Conservation (phyloP, 2,888 invertebrate genomes). For the Silvanus unidentatus region DNA sequence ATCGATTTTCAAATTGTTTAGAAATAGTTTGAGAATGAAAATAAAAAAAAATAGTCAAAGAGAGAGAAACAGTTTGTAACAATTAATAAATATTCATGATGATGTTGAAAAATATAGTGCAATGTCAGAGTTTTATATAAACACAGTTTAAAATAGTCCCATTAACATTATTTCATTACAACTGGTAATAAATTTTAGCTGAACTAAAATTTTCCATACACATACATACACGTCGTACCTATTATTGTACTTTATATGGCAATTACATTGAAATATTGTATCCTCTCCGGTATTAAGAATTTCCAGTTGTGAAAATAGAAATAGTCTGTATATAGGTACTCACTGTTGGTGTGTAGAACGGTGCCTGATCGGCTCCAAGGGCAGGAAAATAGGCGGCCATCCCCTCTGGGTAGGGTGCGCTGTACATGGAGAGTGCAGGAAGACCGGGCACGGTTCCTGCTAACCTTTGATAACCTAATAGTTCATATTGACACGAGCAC, state of each 20-base stretch:
- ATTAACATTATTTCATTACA: no score
- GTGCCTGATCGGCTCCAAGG: constrained; percentile 77
- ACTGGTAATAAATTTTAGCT: constrained; percentile 22
- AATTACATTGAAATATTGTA: constrained; percentile 27
- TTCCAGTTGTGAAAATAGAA: no score
- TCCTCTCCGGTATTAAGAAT: no score
- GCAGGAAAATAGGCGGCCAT: constrained; percentile 85
- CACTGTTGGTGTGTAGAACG: constrained; percentile 79
- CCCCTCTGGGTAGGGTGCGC: constrained; percentile 72
- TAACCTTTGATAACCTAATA: constrained; percentile 77
- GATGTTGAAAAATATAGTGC: not conserved
- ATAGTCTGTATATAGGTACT: no score
- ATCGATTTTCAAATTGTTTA: no score
- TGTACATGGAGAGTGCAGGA: constrained; percentile 73
- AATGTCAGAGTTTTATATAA: constrained; percentile 17
- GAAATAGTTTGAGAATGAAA: no score
- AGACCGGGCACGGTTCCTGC: constrained; percentile 61
- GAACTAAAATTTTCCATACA: constrained; percentile 11
- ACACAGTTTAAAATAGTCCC: no score
- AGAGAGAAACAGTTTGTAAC: no score
- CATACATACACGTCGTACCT: not conserved
- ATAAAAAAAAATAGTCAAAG: no score
- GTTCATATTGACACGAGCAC: constrained; percentile 87
- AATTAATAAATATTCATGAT: no score
- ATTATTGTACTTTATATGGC: not conserved